These are phyloP conservation scores for Galago senegalensis DNA, from an alignment of 2,797 vertebrate genomes.

Conservation along the genomic window DNA sequence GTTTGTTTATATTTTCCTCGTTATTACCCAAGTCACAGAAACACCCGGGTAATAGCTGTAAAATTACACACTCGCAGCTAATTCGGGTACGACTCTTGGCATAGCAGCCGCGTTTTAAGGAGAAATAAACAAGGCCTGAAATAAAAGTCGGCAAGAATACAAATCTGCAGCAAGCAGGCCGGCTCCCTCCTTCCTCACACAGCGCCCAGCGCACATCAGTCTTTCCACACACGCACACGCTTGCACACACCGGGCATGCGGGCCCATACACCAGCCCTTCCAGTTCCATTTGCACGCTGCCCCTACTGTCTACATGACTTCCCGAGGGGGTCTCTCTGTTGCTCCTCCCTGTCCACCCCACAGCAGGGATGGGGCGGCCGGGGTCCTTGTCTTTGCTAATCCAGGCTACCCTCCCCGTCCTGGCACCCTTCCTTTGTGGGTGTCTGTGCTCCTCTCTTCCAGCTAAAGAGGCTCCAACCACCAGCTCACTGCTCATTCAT, in stretches of 20 bases:
- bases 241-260: fast-evolving
- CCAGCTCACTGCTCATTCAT: neutral
- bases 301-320: neutral
- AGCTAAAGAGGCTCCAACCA: neutral
- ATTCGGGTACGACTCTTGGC: slow-evolving; percentile 78
- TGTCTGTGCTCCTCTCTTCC: neutral
- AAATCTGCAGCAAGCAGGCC: slow-evolving; percentile 34
- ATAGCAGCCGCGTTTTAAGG: slow-evolving; percentile 70
- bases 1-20: slow-evolving; percentile 83
- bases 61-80: slow-evolving; percentile 84
- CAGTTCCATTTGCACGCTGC: neutral
- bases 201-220: fast-evolving
- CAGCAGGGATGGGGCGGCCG: neutral
- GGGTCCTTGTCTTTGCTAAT: neutral
- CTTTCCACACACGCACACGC: fast-evolving
- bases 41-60: slow-evolving; percentile 82
- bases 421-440: neutral
- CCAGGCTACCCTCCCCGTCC: neutral
- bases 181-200: neutral
- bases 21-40: slow-evolving; percentile 86
- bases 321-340: neutral
- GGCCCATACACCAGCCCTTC: too few species aligned
- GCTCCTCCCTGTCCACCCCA: neutral
- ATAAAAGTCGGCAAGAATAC: slow-evolving; percentile 76
- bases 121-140: slow-evolving; percentile 83